Conservation (phyloP, 2,797 vertebrate genomes). For the Chrosomus eos region DNA sequence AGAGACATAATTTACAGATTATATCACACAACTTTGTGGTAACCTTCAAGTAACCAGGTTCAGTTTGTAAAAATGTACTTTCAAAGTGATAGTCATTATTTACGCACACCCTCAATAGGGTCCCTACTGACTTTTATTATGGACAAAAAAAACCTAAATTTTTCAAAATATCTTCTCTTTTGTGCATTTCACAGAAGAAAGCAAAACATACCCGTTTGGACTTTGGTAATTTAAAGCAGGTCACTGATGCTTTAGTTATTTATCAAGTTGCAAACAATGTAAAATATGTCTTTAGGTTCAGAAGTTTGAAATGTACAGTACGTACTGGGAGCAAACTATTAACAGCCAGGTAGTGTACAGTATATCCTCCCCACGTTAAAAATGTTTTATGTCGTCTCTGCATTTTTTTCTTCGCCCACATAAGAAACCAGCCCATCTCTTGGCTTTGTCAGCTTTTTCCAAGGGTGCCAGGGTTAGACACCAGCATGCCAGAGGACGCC, state of each 20-base stretch:
- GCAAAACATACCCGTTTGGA: not conserved
- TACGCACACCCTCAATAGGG: not conserved
- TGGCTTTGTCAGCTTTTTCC: constrained; percentile 59
- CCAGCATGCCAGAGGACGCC: constrained; percentile 65
- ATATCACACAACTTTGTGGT: not conserved
- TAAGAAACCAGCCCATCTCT: constrained; percentile 66
- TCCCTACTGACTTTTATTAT: no score
- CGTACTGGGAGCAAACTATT: not conserved
- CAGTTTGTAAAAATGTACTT: not conserved
- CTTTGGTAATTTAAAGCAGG: not conserved
- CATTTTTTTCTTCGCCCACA: constrained; percentile 53
- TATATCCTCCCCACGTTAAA: constrained; percentile 60
- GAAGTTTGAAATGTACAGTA: not conserved
- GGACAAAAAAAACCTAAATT: not conserved
- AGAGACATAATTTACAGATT: not conserved
- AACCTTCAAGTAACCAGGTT: not conserved
- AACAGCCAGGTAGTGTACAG: constrained; percentile 49
- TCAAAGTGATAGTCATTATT: not conserved
- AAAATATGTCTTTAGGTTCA: not conserved
- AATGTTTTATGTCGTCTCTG: constrained; percentile 63
- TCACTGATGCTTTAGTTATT: not conserved
- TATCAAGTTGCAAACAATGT: not conserved
- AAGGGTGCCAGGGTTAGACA: constrained; percentile 68
- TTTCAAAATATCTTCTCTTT: not conserved
- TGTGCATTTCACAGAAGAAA: not conserved